phyloP scores from a whole-genome alignment of 2,888 invertebrate species.

The Omphaloscelis lunosa region DNA sequence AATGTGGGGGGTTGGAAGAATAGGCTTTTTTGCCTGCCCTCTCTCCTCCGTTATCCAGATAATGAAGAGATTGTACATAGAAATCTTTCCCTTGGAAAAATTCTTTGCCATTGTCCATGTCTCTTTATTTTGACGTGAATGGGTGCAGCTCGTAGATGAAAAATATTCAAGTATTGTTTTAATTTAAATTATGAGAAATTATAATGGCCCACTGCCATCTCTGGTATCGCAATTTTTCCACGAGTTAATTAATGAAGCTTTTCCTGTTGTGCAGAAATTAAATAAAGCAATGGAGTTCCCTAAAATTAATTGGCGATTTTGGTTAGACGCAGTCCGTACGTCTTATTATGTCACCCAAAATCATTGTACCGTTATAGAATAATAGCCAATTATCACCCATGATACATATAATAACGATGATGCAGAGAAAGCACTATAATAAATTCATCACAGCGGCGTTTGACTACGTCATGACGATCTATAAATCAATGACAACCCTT shows the following conservation, averaged over 20 bases:
- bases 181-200: constrained; percentile 28
- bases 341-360: background rate
- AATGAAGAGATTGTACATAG: constrained; percentile 50
- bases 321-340: background rate
- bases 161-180: constrained; percentile 39
- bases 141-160: constrained; percentile 37
- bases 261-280: constrained; percentile 29
- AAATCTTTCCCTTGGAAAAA: constrained; percentile 48
- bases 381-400: constrained; percentile 35
- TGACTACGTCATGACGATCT: constrained; percentile 48
- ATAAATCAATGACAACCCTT: constrained; percentile 59
- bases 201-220: constrained; percentile 13
- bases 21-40: constrained; percentile 43
- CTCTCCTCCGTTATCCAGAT: constrained; percentile 40
- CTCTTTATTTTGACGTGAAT: constrained; percentile 47
- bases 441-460: constrained; percentile 37
- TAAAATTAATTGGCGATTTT: constrained; percentile 1
- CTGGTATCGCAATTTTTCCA: constrained; percentile 30
- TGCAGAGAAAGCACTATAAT: constrained; percentile 34
- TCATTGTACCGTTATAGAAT: constrained; percentile 6
- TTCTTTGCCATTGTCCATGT: constrained; percentile 39
- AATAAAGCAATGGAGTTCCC: constrained; percentile 4
- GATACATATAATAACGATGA: constrained; percentile 19
- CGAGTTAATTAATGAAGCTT: constrained; percentile 28
- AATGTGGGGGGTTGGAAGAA: constrained; percentile 63